Conservation (phyloP, 1,140 invertebrate species). For the Pseudomyrmex cubaensis region DNA sequence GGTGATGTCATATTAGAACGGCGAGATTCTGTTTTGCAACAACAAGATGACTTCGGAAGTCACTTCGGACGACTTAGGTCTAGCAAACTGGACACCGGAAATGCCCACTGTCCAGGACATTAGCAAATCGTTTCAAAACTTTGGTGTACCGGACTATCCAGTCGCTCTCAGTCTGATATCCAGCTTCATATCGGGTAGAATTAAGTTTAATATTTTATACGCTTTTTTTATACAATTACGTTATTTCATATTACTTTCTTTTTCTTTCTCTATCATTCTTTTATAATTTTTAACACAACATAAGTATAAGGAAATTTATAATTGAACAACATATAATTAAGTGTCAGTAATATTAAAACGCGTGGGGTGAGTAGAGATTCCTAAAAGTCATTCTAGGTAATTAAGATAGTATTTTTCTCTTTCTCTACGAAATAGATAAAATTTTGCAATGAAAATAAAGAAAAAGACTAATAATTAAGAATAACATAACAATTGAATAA, state of each 20-base stretch:
- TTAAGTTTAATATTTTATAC: background rate
- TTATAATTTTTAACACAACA: background rate
- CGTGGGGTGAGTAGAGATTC: no score
- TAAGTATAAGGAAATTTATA: no score
- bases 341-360: background rate
- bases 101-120: conserved; percentile 86
- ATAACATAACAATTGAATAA: no score
- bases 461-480: no score
- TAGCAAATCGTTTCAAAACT: conserved; percentile 87
- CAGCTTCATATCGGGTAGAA: conserved; percentile 86
- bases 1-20: background rate
- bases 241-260: no score
- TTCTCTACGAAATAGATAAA: no score
- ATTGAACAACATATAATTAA: no score
- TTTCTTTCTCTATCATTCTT: no score
- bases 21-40: conserved; percentile 63
- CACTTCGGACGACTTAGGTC: conserved; percentile 41
- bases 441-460: no score
- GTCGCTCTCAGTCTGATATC: conserved; percentile 93
- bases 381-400: no score
- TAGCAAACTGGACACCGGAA: conserved; percentile 65
- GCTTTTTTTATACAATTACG: background rate
- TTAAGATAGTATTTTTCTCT: no score
- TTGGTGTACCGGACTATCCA: conserved; percentile 90
- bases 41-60: conserved; percentile 78